Conservation (phyloP, 2,888 invertebrate species). For the Drosophila eohydei region DNA sequence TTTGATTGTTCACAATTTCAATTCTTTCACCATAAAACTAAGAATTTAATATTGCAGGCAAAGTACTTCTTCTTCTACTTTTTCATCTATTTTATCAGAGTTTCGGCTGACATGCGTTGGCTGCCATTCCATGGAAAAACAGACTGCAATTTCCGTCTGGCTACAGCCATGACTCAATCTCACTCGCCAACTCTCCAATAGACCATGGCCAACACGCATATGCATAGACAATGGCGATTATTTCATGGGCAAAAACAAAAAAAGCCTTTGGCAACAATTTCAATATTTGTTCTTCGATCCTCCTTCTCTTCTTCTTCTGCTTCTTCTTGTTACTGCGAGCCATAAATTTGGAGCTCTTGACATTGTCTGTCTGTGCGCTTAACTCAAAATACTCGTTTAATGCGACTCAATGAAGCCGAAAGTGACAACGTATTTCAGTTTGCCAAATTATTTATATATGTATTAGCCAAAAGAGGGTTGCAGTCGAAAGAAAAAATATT, state of each 20-base stretch:
- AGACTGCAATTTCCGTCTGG: conserved; percentile 21
- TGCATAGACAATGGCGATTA: conserved; percentile 1
- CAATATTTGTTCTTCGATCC: conserved; percentile 1
- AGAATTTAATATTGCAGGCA: conserved; percentile 16
- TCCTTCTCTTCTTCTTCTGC: background rate
- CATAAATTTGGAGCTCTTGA: conserved; percentile 35
- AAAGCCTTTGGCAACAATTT: conserved; percentile 24
- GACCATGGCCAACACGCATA: conserved; percentile 1
- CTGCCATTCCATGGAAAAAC: background rate
- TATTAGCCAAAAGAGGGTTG: conserved; percentile 25
- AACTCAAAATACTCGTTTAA: conserved; percentile 28
- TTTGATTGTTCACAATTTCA: background rate
- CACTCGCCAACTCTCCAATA: background rate
- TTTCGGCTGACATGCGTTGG: conserved; percentile 5
- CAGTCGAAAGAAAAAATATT: background rate
- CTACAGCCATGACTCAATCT: conserved; percentile 11
- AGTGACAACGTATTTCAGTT: conserved; percentile 34
- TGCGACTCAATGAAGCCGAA: conserved; percentile 41
- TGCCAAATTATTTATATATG: conserved; percentile 17
- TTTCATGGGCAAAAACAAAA: conserved; percentile 1
- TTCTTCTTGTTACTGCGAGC: conserved; percentile 15
- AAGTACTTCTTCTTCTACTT: background rate
- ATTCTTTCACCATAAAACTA: background rate
- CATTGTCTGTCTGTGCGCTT: conserved; percentile 32
- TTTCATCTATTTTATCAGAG: background rate